phyloP scores from a whole-genome alignment of 2,113 vertebrate genomes.

The Pluvialis apricaria region DNA sequence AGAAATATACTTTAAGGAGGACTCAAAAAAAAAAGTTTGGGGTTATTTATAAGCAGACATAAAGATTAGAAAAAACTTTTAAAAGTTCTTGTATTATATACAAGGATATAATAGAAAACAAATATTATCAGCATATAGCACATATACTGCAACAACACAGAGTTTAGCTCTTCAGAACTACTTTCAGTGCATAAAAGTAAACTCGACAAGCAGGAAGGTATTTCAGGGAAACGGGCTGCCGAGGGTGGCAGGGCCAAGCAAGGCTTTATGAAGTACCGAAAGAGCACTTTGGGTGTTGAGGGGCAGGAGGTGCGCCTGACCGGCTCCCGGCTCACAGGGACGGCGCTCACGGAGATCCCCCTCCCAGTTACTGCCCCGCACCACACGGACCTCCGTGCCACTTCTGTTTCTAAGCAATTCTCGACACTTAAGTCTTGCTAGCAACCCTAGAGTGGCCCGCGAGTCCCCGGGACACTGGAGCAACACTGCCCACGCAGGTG shows the following conservation, averaged over 20 bases:
- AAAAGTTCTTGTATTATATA: rapidly evolving
- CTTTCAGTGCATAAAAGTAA: background rate
- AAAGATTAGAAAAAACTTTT: background rate
- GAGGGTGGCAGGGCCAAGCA: rapidly evolving
- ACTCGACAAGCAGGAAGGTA: no score
- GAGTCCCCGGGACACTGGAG: no score
- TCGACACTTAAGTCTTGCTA: rapidly evolving
- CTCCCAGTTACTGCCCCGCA: background rate
- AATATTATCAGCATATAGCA: rapidly evolving
- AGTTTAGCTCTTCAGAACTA: background rate
- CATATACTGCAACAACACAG: rapidly evolving
- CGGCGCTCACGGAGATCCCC: rapidly evolving
- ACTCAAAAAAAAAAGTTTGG: no score
- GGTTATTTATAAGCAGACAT: background rate
- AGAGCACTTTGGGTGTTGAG: rapidly evolving
- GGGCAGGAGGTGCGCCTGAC: background rate
- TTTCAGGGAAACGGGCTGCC: no score
- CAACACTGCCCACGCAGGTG: rapidly evolving
- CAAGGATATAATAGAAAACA: rapidly evolving
- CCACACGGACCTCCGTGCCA: background rate
- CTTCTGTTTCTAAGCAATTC: rapidly evolving
- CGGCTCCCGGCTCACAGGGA: no score
- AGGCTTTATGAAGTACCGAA: rapidly evolving
- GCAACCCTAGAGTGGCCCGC: rapidly evolving
- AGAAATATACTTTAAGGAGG: background rate